Evolutionary conservation across 2,888 invertebrate genomes (phyloP), one percentile per base, ranked within the genome.

Genomic region (Odontomyia ornata): DNA sequence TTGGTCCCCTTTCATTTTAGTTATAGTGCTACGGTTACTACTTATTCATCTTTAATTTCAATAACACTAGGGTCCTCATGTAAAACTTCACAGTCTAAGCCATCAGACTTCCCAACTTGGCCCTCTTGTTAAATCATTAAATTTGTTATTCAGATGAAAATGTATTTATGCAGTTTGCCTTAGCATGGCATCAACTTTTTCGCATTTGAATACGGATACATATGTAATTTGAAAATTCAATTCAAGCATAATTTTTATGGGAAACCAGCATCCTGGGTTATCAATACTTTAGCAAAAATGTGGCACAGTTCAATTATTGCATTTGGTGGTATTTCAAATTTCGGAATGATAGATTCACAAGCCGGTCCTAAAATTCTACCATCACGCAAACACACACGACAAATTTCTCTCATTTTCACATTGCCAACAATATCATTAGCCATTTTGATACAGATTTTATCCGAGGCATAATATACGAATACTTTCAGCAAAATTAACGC

Each of bases 301-400:
- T 30, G n/a, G 28, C 64, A 64, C 30, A 64, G 25, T 64, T 64
- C 28, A n/a, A 64, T 64, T 5, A 64, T n/a, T 9, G 64, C 64
- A 2, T 28, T 64, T 27, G 64, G 30, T 11, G 64, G 64, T 30
- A n/a, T 13, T 4, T 64, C 11, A 18, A 64, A 28, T 15, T 30
- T 27, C 3, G 64, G 64, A 15, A 64, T 18, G 15, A 28, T 30
- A 2, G 28, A 13, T 21, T 64, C 28, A n/a, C 13, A n/a, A 1
- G 23, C 64, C 30, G 64, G 30, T 9, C n/a, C 5, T 18, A 64
- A 30, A 30, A 2, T 9, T 2, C 11, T 3, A 3, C 30, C 28
- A 2, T 3, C 3, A 30, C 30, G 11, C 30, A 64, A 64, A 30
- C 64, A 64, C 15, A 64, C 18, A 9, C 64, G 64, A 18, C 64